Evolutionary conservation across 2,113 vertebrate genomes (phyloP), one percentile per base, ranked within the genome.

Genomic region (Sturnira hondurensis): DNA sequence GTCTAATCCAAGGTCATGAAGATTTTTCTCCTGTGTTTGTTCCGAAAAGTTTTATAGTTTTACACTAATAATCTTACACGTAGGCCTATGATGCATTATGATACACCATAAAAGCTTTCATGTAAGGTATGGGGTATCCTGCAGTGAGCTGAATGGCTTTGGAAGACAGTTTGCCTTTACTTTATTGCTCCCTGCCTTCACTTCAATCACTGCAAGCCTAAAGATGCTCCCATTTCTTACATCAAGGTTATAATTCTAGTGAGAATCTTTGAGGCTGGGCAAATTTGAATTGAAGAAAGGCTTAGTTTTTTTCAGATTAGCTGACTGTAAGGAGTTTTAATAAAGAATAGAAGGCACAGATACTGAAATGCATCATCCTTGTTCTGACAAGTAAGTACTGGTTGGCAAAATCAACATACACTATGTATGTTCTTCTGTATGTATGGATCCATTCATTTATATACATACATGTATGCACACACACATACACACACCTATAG

Each of bases 251-350:
- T 24, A 81, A 86, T 22, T 77, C 76, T 63, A 81, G 20, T 50
- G 58, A 93, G 45, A 70, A 84, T 63, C 67, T 76, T 85, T 87
- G 67, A 92, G 28, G 16, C 17, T 56, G 65, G 45, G 8, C 16
- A 81, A 58, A 93, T 93, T 91, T 84, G 22, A 95, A 70, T 20
- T n/a, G 9, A 74, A 83, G 8, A 63, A 76, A 82, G 16, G 70
- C 58, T 95, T 86, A 61, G 38, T 74, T 94, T 89, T 86, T 56
- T 89, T 52, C 41, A 88, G 52, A 68, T 12, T 93, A 89, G n/a
- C 24, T 67, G 28, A 61, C 58, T 88, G 45, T 9, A 73, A 65
- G 9, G n/a, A 63, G 19, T 89, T 12, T 95, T 91, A 88, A 54
- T 84, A 83, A 86, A 86, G 41, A 96, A 65, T 58, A 89, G 81